These are phyloP conservation scores for Thomomys bottae DNA, from an alignment of 2,113 vertebrate species.

Conservation along the genomic window DNA sequence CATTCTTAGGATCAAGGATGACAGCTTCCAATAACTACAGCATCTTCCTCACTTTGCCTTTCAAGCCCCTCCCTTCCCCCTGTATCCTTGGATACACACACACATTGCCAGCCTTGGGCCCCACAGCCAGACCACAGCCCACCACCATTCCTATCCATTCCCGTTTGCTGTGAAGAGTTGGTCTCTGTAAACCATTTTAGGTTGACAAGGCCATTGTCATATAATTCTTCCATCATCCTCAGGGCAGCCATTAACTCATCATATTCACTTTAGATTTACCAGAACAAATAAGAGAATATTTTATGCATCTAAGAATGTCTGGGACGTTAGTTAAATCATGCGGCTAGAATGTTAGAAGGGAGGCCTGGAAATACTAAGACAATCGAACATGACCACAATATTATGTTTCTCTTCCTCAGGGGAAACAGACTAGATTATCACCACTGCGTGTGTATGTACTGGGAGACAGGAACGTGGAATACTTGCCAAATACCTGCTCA, in stretches of 20 bases:
- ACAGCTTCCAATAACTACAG: not conserved
- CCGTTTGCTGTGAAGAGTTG: not conserved
- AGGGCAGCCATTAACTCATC: not conserved
- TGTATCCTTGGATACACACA: not conserved
- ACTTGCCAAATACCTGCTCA: not conserved
- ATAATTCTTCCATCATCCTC: not conserved
- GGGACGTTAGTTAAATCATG: not conserved
- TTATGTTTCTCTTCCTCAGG: slow-evolving; percentile 5
- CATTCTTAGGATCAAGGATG: not conserved
- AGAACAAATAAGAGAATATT: not conserved
- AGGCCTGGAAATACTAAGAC: not conserved
- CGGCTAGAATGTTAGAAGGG: not conserved
- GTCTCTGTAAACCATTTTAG: not conserved
- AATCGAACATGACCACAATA: not conserved
- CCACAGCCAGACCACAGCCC: not conserved
- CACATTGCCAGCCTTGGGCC: too few relatives aligned
- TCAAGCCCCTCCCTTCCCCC: not conserved
- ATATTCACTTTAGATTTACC: not conserved
- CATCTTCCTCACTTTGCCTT: not conserved
- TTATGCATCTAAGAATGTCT: not conserved
- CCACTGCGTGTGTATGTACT: not conserved
- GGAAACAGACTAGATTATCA: not conserved
- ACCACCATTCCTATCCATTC: not conserved
- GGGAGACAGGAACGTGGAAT: not conserved
- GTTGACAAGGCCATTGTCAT: not conserved